Base-by-base conservation (phyloP, 2,888 invertebrate species). In the Eupithecia inturbata region DNA sequence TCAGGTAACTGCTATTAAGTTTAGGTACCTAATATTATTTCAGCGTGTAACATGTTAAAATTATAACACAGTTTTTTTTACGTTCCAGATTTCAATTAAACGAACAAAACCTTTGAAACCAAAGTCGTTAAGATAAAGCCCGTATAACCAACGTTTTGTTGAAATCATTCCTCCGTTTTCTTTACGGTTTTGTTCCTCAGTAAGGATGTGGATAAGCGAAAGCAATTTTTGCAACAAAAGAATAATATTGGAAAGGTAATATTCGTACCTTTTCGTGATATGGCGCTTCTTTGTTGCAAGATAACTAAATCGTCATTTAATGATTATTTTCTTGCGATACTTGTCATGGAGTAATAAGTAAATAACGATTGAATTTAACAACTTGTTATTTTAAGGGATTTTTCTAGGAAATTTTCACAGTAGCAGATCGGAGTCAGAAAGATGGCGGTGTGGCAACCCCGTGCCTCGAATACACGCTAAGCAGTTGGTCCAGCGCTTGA, bases 51-150 rank as follows among this genome's bases (percentile, higher is more conserved):
- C n/a, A 6, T 36, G 7, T 36, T 39, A 39, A 39, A 41, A 41
- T 39, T 39, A 39, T 41, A 16, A 3, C 45, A 49, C 19, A 49
- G 26, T 26, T 57, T 60, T 57, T 36, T 57, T 22, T 22, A 10
- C 28, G 31, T 62, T 31, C 62, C 16, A 28, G 6, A 60, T 62
- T 62, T 62, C 19, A 62, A 62, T 62, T 62, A 62, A 19, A 62
- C 62, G 10, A 62, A 62, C 62, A 19, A 31, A 62, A 62, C 62
- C 19, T 62, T 31, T 31, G 31, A 62, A 62, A 41, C 31, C 31
- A 19, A 62, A 41, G 28, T 67, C 28, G 67, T 45, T 45, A 67
- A 62, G 62, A 62, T 62, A 62, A 62, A 16, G 31, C 62, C 62
- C 62, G 31, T 31, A 62, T 62, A 9, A 9, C 62, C 62, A 19